These are phyloP conservation scores for Remorina albescens DNA, from an alignment of 2,797 vertebrate species.

Conservation along the genomic window DNA sequence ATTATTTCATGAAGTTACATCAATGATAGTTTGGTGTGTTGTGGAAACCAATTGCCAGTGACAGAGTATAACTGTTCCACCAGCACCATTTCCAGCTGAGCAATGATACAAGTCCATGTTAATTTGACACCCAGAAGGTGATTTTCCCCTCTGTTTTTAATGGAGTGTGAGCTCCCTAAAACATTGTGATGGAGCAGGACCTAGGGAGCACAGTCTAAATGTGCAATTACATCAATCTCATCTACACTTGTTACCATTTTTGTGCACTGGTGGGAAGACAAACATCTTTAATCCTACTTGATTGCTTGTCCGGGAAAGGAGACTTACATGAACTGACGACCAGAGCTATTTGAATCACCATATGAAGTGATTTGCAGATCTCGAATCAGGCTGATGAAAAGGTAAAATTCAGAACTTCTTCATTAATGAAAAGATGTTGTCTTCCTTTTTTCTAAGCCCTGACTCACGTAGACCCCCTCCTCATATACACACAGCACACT, in stretches of 20 bases:
- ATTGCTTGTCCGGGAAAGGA: not conserved
- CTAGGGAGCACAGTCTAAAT: too few relatives aligned
- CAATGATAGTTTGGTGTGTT: too few relatives aligned
- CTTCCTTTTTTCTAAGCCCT: not conserved
- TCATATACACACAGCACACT: conserved; percentile 14
- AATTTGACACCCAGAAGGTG: too few relatives aligned
- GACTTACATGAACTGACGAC: not conserved
- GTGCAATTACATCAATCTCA: not conserved
- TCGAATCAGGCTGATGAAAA: not conserved
- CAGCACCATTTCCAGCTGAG: too few relatives aligned
- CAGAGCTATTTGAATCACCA: not conserved
- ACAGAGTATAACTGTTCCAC: too few relatives aligned
- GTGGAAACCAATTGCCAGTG: too few relatives aligned
- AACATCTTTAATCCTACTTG: not conserved
- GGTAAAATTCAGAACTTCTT: not conserved
- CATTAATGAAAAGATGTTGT: not conserved
- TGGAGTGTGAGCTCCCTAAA: too few relatives aligned
- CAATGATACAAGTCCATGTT: too few relatives aligned
- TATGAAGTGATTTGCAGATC: not conserved
- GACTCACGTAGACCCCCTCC: not conserved
- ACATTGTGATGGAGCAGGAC: too few relatives aligned
- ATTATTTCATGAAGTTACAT: too few relatives aligned
- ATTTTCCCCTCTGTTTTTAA: too few relatives aligned
- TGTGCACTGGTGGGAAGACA: not conserved
- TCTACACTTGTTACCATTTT: not conserved